Evolutionary conservation across 2,113 vertebrate genomes (phyloP), one percentile per base, ranked within the genome.

Genomic region (Merops nubicus): DNA sequence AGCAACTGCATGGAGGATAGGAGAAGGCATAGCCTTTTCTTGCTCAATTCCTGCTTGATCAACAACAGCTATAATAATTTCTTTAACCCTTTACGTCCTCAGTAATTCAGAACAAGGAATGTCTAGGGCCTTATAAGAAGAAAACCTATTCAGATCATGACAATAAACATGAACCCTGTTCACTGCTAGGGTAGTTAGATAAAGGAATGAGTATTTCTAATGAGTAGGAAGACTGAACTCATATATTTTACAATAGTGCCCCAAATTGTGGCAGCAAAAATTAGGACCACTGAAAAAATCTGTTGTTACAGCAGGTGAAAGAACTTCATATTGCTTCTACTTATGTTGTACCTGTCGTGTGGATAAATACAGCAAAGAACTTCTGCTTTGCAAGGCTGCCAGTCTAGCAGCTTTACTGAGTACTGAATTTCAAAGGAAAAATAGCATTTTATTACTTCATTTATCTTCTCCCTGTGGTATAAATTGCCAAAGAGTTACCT

Each of bases 351-450:
- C 76, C 73, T 94, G 74, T 85, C 5, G 2, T 72, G 64, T 88
- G 51, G 62, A 63, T 93, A 97, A 96, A 94, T 60, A 60, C 26
- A 88, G 84, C 43, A 89, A 91, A 80, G 65, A 73, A 91, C 88
- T 94, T 91, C 84, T 96, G 53, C 86, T 94, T 93, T 40, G 21
- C 56, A 92, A 83, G 45, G 57, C 28, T 97, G 64, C 77, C 86
- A 87, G 63, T 95, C 85, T 93, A 96, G 60, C 36, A 93, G 81
- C 53, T 76, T 57, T 94, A 85, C 14, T 40, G 65, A 92, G 33
- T 62, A 87, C 36, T 95, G 88, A 79, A 97, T 96, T 97, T 95
- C 72, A 95, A 86, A 92, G 65, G 45, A 87, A 91, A 94, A 72
- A 69, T 53, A 74, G 4, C 54, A 95, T 83, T 95, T 87, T 93